Conservation (phyloP, 2,888 invertebrate genomes). For the Drosophila quinaria region DNA sequence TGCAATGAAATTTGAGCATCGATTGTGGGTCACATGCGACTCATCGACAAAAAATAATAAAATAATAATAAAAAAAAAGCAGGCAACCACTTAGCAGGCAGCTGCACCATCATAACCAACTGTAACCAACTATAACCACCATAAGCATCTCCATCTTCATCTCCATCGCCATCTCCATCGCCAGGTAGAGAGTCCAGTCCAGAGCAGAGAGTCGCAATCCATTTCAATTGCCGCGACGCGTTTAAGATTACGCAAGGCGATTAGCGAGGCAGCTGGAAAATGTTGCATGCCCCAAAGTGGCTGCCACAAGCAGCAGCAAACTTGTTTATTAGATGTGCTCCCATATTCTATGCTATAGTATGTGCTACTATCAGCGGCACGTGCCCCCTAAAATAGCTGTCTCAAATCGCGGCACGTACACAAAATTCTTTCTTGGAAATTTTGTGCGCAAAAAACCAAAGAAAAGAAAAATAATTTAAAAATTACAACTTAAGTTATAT, state of each 20-base stretch:
- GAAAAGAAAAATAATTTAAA: neutral
- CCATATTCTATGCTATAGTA: conserved; percentile 31
- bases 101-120: conserved; percentile 23
- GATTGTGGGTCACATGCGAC: conserved; percentile 72
- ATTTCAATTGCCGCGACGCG: conserved; percentile 79
- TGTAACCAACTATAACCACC: neutral
- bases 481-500: conserved; percentile 20
- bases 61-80: conserved; percentile 8
- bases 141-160: conserved; percentile 9
- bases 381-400: conserved; percentile 45
- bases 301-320: conserved; percentile 37
- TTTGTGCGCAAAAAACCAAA: neutral
- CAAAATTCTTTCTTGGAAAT: conserved; percentile 1
- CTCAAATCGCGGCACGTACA: conserved; percentile 25
- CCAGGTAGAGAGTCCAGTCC: conserved; percentile 47
- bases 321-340: conserved; percentile 73
- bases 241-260: conserved; percentile 80
- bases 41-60: conserved; percentile 56
- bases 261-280: conserved; percentile 82
- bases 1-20: conserved; percentile 80
- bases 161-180: conserved; percentile 31
- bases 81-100: conserved; percentile 28
- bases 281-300: conserved; percentile 39
- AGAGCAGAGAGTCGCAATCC: conserved; percentile 54
- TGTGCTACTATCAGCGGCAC: conserved; percentile 47